phyloP scores from a whole-genome alignment of 1,140 invertebrate genomes.

The Anastatus disparis region DNA sequence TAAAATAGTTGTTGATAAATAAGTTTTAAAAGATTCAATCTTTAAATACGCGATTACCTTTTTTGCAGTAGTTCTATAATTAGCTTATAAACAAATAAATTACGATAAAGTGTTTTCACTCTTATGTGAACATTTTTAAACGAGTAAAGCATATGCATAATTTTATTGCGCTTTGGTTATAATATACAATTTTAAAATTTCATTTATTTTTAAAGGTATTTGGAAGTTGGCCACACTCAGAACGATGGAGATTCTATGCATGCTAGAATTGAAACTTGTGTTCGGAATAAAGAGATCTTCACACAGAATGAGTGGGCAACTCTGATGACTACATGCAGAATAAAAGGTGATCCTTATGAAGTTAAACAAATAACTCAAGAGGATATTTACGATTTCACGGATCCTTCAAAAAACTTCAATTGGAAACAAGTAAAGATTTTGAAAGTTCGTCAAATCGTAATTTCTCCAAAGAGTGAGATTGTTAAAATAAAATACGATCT shows the following conservation, averaged over 20 bases:
- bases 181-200: background rate
- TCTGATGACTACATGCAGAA: background rate
- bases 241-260: conserved; percentile 53
- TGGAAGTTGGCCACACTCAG: conserved; percentile 51
- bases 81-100: too few relatives aligned
- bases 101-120: too few relatives aligned
- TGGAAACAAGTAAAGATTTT: background rate
- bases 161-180: too few relatives aligned
- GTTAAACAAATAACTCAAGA: background rate
- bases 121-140: too few relatives aligned
- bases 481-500: too few relatives aligned
- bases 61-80: too few relatives aligned
- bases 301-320: conserved; percentile 30
- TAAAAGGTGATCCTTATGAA: background rate
- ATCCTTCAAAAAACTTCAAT: background rate
- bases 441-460: conserved; percentile 1
- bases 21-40: too few relatives aligned
- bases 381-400: background rate
- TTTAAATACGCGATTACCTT: too few relatives aligned
- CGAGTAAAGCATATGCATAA: too few relatives aligned
- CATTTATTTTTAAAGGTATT: conserved; percentile 40
- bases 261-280: conserved; percentile 47
- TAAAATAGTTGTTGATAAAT: too few relatives aligned
- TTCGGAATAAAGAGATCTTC: conserved; percentile 16
- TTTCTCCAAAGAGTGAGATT: too few relatives aligned